Percentiles rank a stretch among this genome's conserved stretches.
Evolutionary conservation across 92 coral and sea anemone genomes (phyloP).

Genomic region (Phenganax stokvisi): DNA sequence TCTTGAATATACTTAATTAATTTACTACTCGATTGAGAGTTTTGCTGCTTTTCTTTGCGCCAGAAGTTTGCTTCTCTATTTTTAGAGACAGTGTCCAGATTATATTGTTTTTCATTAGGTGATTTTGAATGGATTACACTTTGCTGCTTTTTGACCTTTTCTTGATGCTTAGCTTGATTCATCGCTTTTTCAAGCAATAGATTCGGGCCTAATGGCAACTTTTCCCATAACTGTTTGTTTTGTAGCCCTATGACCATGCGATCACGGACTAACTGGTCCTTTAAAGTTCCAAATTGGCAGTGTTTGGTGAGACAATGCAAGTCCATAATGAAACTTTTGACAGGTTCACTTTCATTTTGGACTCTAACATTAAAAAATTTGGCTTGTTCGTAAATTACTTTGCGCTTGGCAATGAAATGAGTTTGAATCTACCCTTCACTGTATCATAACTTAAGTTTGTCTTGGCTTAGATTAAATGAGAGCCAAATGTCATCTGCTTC

Average conservation of each 20-base stretch:
- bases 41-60: background rate
- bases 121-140: background rate
- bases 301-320: background rate
- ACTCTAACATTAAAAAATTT: conserved; percentile 6
- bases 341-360: conserved; percentile 2
- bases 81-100: no score
- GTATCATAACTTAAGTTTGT: conserved; percentile 3
- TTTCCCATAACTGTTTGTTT: conserved; percentile 14
- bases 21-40: background rate
- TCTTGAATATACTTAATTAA: background rate
- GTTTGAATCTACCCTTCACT: conserved; percentile 5
- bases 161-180: conserved; percentile 45
- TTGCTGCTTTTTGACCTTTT: conserved; percentile 7
- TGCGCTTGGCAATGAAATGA: conserved; percentile 19
- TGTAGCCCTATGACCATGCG: conserved; percentile 19
- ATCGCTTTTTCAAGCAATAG: conserved; percentile 37
- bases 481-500: conserved; percentile 44
- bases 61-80: no score
- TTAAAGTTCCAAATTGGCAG: conserved; percentile 18
- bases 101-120: no score
- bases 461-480: conserved; percentile 13
- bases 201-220: conserved; percentile 17
- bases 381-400: conserved; percentile 31
- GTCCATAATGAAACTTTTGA: conserved; percentile 10
- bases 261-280: conserved; percentile 13